phyloP scores from a whole-genome alignment of 2,888 invertebrate genomes.

The Zelleria hepariella region DNA sequence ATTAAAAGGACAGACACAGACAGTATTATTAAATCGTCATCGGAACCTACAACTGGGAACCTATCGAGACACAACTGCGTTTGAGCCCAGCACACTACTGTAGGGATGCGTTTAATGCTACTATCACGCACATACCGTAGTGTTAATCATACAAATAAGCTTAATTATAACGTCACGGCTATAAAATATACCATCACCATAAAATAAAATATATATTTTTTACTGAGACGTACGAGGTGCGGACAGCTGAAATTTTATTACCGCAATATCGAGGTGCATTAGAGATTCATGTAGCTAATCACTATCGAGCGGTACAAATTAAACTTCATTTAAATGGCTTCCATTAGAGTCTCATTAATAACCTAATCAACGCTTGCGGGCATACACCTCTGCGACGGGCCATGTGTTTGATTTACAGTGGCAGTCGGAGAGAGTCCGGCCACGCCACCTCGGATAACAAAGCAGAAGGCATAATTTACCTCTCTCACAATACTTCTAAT shows the following conservation, averaged over 20 bases:
- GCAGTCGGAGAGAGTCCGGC: slow-evolving; percentile 20
- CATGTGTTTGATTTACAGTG: slow-evolving; percentile 57
- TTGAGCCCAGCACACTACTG: no score
- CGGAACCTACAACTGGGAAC: no score
- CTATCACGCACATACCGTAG: no score
- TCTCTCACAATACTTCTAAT: slow-evolving; percentile 65
- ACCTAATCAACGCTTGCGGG: slow-evolving; percentile 57
- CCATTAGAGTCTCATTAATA: slow-evolving; percentile 65
- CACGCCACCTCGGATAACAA: slow-evolving; percentile 24
- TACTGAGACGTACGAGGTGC: not conserved
- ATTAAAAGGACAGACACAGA: no score
- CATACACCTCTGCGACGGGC: slow-evolving; percentile 28
- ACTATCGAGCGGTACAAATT: slow-evolving; percentile 18
- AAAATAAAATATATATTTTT: not conserved
- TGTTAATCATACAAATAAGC: not conserved
- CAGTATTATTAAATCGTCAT: no score
- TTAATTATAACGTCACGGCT: not conserved
- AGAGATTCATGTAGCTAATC: slow-evolving; percentile 16
- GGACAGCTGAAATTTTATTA: slow-evolving; percentile 3
- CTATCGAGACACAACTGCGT: no score
- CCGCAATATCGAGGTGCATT: slow-evolving; percentile 3
- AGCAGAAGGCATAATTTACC: slow-evolving; percentile 53
- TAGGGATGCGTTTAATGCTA: no score
- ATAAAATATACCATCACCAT: not conserved
- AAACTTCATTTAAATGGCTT: slow-evolving; percentile 38